Base-by-base conservation (phyloP, 2,888 invertebrate genomes). In the Melitaea athalia region DNA sequence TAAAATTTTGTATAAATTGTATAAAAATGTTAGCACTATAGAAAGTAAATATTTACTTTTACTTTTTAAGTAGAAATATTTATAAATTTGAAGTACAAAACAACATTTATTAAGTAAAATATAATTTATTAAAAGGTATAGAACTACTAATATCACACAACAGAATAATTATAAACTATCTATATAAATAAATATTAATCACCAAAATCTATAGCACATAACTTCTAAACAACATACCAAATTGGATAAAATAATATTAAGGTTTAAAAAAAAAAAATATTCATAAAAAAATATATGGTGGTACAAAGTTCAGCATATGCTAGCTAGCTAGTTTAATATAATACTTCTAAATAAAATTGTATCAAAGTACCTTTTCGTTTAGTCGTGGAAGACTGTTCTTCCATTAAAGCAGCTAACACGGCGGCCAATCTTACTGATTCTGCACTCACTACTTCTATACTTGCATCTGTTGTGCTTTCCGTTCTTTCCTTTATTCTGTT, bases 301-400 rank as follows among this genome's bases (percentile, higher is more conserved):
- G 24, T 24, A 24, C 3, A 24, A 24, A 24, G 24, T 24, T 24
- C 3, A 24, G 1, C 3, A 24, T 24, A 24, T 7, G 1, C 45
- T 4, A 12, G 4, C 12, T 1, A 11, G 10, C 4, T 4, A 10
- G 11, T 1, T 45, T 11, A 45, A 45, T 8, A 45, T 14, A 45
- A 4, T 12, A 12, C 11, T 45, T 12, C 45, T 45, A 12, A 11
- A 45, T 11, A 45, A 45, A 12, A 45, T 45, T 5, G 4, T 45
- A 11, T 45, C 45, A 45, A 38, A 38, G 38, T 77, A 92, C 93
- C 93, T 91, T 93, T 93, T 65, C 93, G 85, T 71, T 93, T 93
- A 52, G 71, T 75, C 14, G 77, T 72, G 14, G 83, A 72, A 4
- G 80, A 77, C 61, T 90, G 87, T 67, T 92, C 92, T 76, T 94